phyloP scores from a whole-genome alignment of 2,113 vertebrate species.

The Callionymus lyra region DNA sequence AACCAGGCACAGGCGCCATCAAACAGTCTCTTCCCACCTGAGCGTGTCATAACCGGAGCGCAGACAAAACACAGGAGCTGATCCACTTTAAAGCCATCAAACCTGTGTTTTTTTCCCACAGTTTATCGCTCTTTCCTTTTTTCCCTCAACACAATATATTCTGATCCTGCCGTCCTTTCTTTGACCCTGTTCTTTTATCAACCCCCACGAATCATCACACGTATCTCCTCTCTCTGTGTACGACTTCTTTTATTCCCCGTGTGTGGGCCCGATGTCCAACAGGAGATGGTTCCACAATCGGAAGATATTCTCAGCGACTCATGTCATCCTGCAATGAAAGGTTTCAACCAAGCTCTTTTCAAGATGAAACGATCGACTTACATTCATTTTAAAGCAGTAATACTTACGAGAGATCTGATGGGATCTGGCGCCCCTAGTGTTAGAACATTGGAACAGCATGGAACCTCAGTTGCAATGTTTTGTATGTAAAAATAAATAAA shows the following conservation, averaged over 20 bases:
- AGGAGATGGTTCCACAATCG: constrained; percentile 53
- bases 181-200: constrained; percentile 43
- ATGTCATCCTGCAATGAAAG: too few species aligned
- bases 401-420: too few species aligned
- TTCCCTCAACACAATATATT: constrained; percentile 6
- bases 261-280: constrained; percentile 46
- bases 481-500: too few species aligned
- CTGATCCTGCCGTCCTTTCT: constrained; percentile 21
- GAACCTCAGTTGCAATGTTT: too few species aligned
- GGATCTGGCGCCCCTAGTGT: too few species aligned
- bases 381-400: too few species aligned
- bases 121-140: constrained; percentile 15
- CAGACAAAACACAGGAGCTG: constrained; percentile 54
- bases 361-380: too few species aligned
- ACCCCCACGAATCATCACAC: constrained; percentile 11
- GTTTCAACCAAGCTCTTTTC: too few species aligned
- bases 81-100: constrained; percentile 42
- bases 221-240: neutral
- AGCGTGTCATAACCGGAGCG: constrained; percentile 33
- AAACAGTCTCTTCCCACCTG: constrained; percentile 25
- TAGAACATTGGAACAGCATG: too few species aligned
- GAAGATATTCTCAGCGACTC: too few species aligned
- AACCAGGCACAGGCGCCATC: constrained; percentile 4
- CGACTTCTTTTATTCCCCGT: constrained; percentile 5
- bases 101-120: constrained; percentile 17